Evolutionary conservation across 1,140 invertebrate species (phyloP).

Genomic region (Zaprionus camerounensis): DNA sequence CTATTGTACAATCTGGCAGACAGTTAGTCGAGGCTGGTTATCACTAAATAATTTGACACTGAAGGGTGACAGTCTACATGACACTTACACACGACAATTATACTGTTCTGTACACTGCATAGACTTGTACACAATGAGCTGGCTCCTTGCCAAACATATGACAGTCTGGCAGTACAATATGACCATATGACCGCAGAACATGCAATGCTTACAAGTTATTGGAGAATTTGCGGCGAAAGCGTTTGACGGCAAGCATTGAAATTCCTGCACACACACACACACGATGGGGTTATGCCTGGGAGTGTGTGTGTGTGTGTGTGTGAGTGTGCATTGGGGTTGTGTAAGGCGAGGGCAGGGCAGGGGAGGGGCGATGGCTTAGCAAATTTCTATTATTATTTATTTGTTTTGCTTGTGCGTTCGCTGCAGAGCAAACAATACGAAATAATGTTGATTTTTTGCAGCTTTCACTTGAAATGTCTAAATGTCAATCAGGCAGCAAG

Average conservation of each 20-base stretch:
- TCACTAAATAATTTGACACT: too few species aligned
- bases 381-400: conserved; percentile 61
- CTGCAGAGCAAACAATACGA: conserved; percentile 36
- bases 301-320: conserved; percentile 1
- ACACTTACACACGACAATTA: not conserved
- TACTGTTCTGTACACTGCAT: not conserved
- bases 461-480: conserved; percentile 57
- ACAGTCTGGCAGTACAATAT: not conserved
- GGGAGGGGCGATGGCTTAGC: conserved; percentile 3
- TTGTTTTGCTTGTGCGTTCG: conserved; percentile 47
- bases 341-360: not conserved
- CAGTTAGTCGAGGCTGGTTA: too few species aligned
- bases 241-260: conserved; percentile 28
- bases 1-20: too few species aligned
- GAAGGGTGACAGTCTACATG: not conserved
- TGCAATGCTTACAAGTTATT: not conserved
- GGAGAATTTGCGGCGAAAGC: conserved; percentile 6
- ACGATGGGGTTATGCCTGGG: not conserved
- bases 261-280: conserved; percentile 2
- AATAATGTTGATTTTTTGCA: conserved; percentile 56
- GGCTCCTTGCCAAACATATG: not conserved
- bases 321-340: not conserved
- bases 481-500: conserved; percentile 46
- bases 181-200: not conserved
- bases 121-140: not conserved